Evolutionary conservation across 2,888 invertebrate species (phyloP).

Genomic region (Tromatobia lineatoria): DNA sequence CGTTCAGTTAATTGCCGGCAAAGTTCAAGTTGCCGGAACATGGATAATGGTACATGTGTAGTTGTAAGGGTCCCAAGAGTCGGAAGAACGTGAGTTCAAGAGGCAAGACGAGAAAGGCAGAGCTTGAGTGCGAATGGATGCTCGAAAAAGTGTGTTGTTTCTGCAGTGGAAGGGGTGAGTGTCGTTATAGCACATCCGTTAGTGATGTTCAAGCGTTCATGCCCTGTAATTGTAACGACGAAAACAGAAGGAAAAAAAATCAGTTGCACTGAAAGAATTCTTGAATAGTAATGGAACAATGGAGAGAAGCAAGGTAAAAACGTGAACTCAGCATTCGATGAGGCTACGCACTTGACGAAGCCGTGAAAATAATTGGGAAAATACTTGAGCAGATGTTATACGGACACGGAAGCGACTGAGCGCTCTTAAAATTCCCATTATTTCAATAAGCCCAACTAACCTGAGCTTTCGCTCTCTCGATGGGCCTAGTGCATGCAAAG

Average conservation of each 20-base stretch:
- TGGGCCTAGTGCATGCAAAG: conserved; percentile 11
- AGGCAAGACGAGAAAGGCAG: conserved; percentile 43
- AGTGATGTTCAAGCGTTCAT: conserved; percentile 26
- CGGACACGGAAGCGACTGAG: conserved; percentile 18
- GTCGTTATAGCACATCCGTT: conserved; percentile 13
- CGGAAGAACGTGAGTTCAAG: conserved; percentile 29
- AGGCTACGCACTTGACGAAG: conserved; percentile 21
- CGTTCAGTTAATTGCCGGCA: conserved; percentile 57
- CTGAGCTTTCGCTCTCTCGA: conserved; percentile 21
- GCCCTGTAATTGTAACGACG: conserved; percentile 9
- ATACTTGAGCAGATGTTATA: background rate
- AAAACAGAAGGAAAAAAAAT: background rate
- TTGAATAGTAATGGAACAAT: conserved; percentile 24
- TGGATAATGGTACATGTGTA: conserved; percentile 38
- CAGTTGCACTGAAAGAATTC: background rate
- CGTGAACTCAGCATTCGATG: background rate
- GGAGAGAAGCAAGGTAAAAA: background rate
- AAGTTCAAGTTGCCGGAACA: conserved; percentile 48
- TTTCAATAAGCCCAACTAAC: conserved; percentile 56
- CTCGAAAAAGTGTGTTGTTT: conserved; percentile 25
- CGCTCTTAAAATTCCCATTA: conserved; percentile 52
- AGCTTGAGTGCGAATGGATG: conserved; percentile 35
- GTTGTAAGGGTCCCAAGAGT: conserved; percentile 24
- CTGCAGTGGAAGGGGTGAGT: background rate
- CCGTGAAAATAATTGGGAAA: conserved; percentile 53